Percentiles rank a stretch among this genome's conserved stretches.
Conservation (phyloP, 2,888 invertebrate genomes). For the Chironomus riparius region DNA sequence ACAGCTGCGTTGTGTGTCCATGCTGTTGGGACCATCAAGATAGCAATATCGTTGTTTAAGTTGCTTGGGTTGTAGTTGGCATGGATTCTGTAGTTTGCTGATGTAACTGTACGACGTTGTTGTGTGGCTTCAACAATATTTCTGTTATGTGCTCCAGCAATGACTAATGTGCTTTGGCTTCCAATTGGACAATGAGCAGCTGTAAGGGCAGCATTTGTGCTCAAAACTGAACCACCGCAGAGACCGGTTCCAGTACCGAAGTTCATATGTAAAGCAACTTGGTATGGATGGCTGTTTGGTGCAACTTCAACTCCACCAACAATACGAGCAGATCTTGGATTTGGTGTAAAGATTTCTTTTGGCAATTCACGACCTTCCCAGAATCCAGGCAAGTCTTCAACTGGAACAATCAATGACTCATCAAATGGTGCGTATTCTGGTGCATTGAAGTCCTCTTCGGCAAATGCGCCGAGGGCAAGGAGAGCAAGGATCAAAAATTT, state of each 20-base stretch:
- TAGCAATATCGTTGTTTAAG: slow-evolving; percentile 35
- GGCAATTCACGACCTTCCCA: slow-evolving; percentile 18
- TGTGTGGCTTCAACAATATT: not conserved
- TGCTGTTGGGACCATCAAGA: slow-evolving; percentile 31
- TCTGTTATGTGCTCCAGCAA: slow-evolving; percentile 10
- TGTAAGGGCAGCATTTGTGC: slow-evolving; percentile 29
- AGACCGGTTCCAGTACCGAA: slow-evolving; percentile 28
- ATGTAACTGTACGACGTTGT: not conserved
- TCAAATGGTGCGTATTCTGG: not conserved
- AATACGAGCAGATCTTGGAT: slow-evolving; percentile 4
- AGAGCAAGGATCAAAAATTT: not conserved
- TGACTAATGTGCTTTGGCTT: slow-evolving; percentile 29
- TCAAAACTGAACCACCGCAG: slow-evolving; percentile 37
- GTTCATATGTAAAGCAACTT: slow-evolving; percentile 8
- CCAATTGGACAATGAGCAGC: slow-evolving; percentile 35
- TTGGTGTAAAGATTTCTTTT: not conserved
- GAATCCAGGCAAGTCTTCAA: slow-evolving; percentile 21
- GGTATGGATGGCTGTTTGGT: slow-evolving; percentile 33
- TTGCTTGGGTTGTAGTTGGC: slow-evolving; percentile 28
- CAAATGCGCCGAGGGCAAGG: not conserved
- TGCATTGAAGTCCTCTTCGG: not conserved
- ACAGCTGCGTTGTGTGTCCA: slow-evolving; percentile 28
- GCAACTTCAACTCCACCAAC: slow-evolving; percentile 29
- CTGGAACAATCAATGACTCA: not conserved
- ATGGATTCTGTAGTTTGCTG: not conserved